Evolutionary conservation across 2,113 vertebrate genomes (phyloP).

Genomic region (Thamnaconus septentrionalis): DNA sequence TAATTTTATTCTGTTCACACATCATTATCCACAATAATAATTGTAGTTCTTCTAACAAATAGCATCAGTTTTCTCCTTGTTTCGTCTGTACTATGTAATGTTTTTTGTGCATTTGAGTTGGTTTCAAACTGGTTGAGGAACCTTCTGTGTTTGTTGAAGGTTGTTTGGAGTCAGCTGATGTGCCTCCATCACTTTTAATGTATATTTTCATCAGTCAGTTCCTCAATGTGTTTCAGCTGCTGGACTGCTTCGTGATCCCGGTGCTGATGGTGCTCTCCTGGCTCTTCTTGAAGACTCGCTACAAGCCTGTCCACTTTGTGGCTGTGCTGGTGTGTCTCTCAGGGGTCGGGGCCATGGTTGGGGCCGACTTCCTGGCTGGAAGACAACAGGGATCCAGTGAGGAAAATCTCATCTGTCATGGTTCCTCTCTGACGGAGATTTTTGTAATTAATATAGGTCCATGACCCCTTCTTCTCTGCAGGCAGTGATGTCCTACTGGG

Average conservation of each 20-base stretch:
- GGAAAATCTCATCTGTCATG: constrained; percentile 15
- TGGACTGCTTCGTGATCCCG: constrained; percentile 96
- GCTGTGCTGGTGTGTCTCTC: constrained; percentile 87
- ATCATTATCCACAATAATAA: too few species aligned
- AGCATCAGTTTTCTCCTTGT: too few species aligned
- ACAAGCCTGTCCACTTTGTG: constrained; percentile 85
- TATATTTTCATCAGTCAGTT: neutral
- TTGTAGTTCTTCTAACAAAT: too few species aligned
- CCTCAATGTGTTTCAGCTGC: constrained; percentile 77
- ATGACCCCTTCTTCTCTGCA: constrained; percentile 37
- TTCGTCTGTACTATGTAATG: too few species aligned
- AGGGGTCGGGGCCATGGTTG: constrained; percentile 95
- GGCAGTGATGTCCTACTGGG: constrained; percentile 85
- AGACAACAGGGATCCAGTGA: constrained; percentile 84
- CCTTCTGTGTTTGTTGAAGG: too few species aligned
- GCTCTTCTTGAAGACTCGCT: constrained; percentile 89
- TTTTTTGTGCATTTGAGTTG: too few species aligned
- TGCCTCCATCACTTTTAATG: too few species aligned
- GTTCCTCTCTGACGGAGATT: neutral
- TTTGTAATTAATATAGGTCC: neutral
- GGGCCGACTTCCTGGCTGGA: constrained; percentile 87
- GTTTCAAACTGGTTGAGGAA: too few species aligned
- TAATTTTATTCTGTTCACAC: too few species aligned
- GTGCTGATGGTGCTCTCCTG: constrained; percentile 95
- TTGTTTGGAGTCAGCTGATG: too few species aligned